A percentile compares a stretch with the other conserved stretches of the same genome.
phyloP scores from a whole-genome alignment of 1,140 invertebrate genomes.

The Hormaphis cornu region DNA sequence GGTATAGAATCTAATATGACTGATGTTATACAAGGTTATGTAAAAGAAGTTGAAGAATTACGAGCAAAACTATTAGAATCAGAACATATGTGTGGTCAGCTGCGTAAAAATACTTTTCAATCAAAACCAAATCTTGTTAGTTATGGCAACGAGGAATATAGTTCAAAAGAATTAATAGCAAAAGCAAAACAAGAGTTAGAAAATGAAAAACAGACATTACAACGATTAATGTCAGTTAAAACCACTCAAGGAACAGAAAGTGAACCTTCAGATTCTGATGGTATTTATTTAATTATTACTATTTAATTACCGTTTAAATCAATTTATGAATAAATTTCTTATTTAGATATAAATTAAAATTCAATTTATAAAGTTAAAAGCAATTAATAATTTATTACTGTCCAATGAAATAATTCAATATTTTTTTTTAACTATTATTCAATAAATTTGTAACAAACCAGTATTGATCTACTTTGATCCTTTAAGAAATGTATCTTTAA shows the following conservation, averaged over 20 bases:
- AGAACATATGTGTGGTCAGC: constrained; percentile 70
- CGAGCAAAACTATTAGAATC: constrained; percentile 78
- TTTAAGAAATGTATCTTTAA: too few species aligned
- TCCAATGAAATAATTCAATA: too few species aligned
- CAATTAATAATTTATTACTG: not conserved
- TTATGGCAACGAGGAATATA: constrained; percentile 24
- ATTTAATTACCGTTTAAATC: not conserved
- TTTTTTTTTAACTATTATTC: too few species aligned
- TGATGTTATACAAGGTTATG: constrained; percentile 68
- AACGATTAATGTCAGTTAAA: constrained; percentile 43
- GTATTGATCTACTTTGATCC: too few species aligned
- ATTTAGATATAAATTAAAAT: not conserved
- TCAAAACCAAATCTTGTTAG: not conserved
- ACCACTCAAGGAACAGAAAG: constrained; percentile 5
- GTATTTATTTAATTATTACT: constrained; percentile 9
- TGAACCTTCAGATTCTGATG: constrained; percentile 1
- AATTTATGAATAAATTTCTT: not conserved
- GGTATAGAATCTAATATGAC: constrained; percentile 50
- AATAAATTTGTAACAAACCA: too few species aligned
- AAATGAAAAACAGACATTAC: constrained; percentile 42
- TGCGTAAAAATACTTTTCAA: constrained; percentile 47
- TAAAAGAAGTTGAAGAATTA: constrained; percentile 85
- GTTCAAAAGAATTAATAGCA: constrained; percentile 46
- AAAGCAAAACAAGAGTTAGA: constrained; percentile 59
- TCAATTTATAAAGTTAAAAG: too few species aligned